phyloP scores from a whole-genome alignment of 2,888 invertebrate species.

The Pinctada fucata region DNA sequence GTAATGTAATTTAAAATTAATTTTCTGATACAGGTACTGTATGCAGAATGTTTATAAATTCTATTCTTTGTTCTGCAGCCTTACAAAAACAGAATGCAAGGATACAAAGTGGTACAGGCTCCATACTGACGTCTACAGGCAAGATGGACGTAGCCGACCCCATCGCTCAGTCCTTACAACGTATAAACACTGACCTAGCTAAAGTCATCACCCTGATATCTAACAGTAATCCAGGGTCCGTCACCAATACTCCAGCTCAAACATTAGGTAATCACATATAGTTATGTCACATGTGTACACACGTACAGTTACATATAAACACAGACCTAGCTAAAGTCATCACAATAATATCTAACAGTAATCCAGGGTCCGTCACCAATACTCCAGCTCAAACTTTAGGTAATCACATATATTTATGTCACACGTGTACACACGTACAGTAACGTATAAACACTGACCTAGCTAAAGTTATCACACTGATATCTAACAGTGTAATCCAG shows the following conservation, averaged over 20 bases:
- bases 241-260: slow-evolving; percentile 37
- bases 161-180: slow-evolving; percentile 61
- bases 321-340: slow-evolving; percentile 67
- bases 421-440: too few relatives aligned
- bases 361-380: too few relatives aligned
- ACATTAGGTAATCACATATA: slow-evolving; percentile 22
- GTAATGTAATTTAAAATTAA: too few relatives aligned
- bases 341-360: slow-evolving; percentile 35
- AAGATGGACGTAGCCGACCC: slow-evolving; percentile 41
- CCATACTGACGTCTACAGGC: slow-evolving; percentile 9
- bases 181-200: slow-evolving; percentile 69
- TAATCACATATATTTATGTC: too few relatives aligned
- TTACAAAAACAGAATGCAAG: slow-evolving; percentile 33
- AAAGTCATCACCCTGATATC: slow-evolving; percentile 60
- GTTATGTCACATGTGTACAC: too few relatives aligned
- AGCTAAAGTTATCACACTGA: too few relatives aligned
- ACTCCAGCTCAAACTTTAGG: slow-evolving; percentile 37
- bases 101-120: slow-evolving; percentile 15
- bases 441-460: too few relatives aligned
- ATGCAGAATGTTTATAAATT: too few relatives aligned
- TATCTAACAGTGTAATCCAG: too few relatives aligned
- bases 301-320: too few relatives aligned
- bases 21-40: too few relatives aligned
- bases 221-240: slow-evolving; percentile 31
- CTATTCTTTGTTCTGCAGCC: slow-evolving; percentile 50